Evolutionary conservation across 2,888 invertebrate genomes (phyloP), one percentile per base, ranked within the genome.

Genomic region (Heliconius aoede): DNA sequence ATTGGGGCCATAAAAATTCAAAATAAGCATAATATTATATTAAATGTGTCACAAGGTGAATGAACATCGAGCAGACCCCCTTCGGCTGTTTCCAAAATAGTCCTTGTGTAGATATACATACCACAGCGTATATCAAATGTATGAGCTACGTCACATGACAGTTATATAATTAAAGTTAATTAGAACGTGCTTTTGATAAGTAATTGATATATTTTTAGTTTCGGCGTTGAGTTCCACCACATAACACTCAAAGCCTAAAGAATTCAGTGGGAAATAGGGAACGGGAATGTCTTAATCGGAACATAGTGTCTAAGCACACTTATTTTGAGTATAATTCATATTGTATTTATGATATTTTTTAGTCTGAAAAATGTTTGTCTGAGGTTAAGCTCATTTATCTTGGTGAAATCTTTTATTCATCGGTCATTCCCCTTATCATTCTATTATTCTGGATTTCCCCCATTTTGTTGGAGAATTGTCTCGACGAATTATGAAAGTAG

Each of bases 21-120:
- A 30, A 74, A 74, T 21, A 72, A 36, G 5, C 13, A 60, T 60
- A n/a, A n/a, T n/a, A 78, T 32, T 74, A 2, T 3, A 75, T 32
- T 74, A 58, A 75, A 76, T 78, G 74, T 78, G 80, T 80, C 76
- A 73, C 55, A 75, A 75, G 80, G 74, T 80, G 78, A 80, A 80
- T 73, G 76, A 78, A 78, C 80, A 73, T 46, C 65, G 68, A 73
- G 64, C 60, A 58, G 36, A 58, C 40, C 76, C 46, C 51, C 24
- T 72, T 58, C 79, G 76, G 76, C 73, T 77, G 71, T 77, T 77
- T 75, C 77, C 61, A 79, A 78, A 78, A 76, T 76, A 76, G 61
- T 76, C 73, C 62, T 78, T 78, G 72, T 77, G 72, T 73, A 28
- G 13, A 2, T 60, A 60, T 69, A 46, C 55, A 28, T 68, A 62